Conservation (phyloP, 2,113 vertebrate species). For the Narcine bancroftii region DNA sequence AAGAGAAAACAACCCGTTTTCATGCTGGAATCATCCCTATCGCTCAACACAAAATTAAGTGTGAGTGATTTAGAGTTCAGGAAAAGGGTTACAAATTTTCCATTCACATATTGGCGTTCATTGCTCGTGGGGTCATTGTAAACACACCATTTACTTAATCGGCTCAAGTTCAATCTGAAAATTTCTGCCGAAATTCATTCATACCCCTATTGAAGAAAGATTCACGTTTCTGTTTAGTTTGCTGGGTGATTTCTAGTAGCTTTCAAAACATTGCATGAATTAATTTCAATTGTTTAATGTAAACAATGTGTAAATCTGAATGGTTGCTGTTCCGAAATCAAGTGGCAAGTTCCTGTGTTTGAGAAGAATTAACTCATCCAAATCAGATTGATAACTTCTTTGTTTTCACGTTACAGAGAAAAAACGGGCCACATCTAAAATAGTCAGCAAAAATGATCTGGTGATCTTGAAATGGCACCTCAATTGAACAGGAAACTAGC, state of each 20-base stretch:
- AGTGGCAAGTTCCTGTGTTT: background rate
- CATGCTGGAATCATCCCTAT: background rate
- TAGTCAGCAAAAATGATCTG: background rate
- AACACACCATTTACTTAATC: background rate
- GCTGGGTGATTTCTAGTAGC: background rate
- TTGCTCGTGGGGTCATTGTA: background rate
- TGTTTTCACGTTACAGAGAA: background rate
- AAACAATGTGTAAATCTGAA: background rate
- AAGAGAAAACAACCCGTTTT: background rate
- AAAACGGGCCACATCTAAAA: background rate
- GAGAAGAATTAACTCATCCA: background rate
- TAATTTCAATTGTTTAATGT: background rate
- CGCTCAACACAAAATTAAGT: background rate
- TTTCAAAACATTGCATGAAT: background rate
- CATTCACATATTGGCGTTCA: background rate
- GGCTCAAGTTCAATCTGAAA: background rate
- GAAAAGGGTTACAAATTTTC: background rate
- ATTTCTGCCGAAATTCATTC: background rate
- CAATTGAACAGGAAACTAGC: background rate
- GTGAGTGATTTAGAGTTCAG: too few species aligned
- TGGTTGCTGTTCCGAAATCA: background rate
- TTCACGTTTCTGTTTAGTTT: background rate
- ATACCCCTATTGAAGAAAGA: background rate
- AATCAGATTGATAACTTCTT: background rate
- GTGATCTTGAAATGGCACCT: background rate